Base-by-base conservation (phyloP, 2,888 invertebrate genomes). In the Hecatera dysodea region DNA sequence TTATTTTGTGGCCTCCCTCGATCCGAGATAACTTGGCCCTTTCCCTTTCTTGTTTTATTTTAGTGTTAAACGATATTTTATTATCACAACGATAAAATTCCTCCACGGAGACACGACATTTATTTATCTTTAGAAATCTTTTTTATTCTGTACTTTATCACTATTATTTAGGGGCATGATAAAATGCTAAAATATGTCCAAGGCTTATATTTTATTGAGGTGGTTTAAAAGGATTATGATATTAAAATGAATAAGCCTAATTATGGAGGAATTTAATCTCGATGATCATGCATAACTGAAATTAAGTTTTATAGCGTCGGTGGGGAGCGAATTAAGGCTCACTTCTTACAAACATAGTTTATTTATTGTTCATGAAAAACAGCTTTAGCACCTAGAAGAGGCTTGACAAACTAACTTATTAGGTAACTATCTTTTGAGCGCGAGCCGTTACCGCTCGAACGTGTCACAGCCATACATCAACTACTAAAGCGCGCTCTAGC, bases 111-210 rank as follows among this genome's bases (percentile, higher is more conserved):
- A 87, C 88, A 87, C 88, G 83, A 83, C 80, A 53, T 71, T 83
- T 87, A 89, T 93, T 93, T 94, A 94, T 94, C 93, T 92, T 83
- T 83, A 77, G 86, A 87, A 86, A 93, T 92, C 91, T 92, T 93
- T 92, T 95, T 95, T 93, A 93, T 93, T 92, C 88, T 89, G 82
- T 88, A 88, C 90, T 94, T 93, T 93, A 94, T 94, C 94, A 93
- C 91, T 89, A 88, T 94, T 93, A 94, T 94, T 94, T 94, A 95
- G 90, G 88, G 90, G 83, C 75, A 86, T 86, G 92, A 93, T 94
- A 94, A 94, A 92, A 92, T 87, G 84, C 88, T 88, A 84, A 90
- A 90, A 80, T 80, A 80, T 72, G 57, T 74, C 59, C 63, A 63
- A 78, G 77, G 77, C 72, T 83, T 79, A 75, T 83, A 81, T 83